These are phyloP conservation scores for Drosophila tani DNA, from an alignment of 1,140 invertebrate species.

Conservation along the genomic window DNA sequence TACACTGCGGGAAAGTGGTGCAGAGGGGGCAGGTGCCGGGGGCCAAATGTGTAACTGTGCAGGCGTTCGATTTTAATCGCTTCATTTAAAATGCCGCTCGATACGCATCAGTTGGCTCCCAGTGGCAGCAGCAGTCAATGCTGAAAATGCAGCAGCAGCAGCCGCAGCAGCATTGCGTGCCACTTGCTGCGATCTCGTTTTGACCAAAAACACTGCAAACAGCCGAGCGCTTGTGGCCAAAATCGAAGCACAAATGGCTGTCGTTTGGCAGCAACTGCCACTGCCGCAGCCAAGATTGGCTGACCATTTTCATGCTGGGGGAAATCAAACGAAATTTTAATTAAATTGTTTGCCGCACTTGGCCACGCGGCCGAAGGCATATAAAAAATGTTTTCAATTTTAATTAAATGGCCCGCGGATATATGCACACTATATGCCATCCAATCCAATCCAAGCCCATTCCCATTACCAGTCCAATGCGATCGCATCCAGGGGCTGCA, in stretches of 20 bases:
- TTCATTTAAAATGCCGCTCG: constrained; percentile 82
- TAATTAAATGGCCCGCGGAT: constrained; percentile 48
- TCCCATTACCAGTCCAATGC: background rate
- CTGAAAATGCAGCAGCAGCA: background rate
- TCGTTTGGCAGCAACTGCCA: constrained; percentile 46
- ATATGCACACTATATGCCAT: constrained; percentile 14
- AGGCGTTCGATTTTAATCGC: constrained; percentile 80
- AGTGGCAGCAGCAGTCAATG: constrained; percentile 19
- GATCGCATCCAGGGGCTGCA: constrained; percentile 5
- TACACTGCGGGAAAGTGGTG: constrained; percentile 36
- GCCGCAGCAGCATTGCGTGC: constrained; percentile 62
- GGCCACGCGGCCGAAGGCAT: constrained; percentile 31
- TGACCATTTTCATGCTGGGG: constrained; percentile 65
- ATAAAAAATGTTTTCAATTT: constrained; percentile 51
- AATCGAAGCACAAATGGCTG: constrained; percentile 57
- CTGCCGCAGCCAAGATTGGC: constrained; percentile 55
- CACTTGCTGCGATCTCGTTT: constrained; percentile 81
- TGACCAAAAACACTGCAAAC: constrained; percentile 61
- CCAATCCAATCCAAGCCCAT: constrained; percentile 1
- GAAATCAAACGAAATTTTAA: constrained; percentile 68
- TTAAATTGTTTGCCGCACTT: constrained; percentile 69
- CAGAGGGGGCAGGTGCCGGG: constrained; percentile 31
- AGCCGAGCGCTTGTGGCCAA: constrained; percentile 62
- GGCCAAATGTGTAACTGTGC: constrained; percentile 74
- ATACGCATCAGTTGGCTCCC: constrained; percentile 76